Evolutionary conservation across 2,888 invertebrate genomes (phyloP).

Genomic region (Himalopsyche anomala): DNA sequence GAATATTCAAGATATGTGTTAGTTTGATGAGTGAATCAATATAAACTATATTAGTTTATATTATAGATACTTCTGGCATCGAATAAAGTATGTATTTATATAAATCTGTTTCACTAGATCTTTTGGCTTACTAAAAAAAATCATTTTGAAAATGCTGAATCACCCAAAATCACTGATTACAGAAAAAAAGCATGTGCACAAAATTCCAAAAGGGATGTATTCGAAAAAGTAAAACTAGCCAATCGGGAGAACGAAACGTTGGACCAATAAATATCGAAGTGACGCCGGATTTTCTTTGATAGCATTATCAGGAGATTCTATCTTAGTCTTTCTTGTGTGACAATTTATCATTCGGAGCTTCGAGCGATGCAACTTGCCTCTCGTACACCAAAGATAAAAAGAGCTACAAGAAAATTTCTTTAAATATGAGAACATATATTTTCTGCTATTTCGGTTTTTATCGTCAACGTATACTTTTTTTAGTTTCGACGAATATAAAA

Average conservation of each 20-base stretch:
- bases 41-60: too few species aligned
- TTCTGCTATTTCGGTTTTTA: neutral
- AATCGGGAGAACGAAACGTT: neutral
- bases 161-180: neutral
- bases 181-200: constrained; percentile 14
- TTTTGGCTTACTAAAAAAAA: neutral
- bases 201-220: neutral
- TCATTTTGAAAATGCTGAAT: neutral
- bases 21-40: too few species aligned
- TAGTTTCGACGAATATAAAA: too few species aligned
- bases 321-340: constrained; percentile 8
- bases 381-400: neutral
- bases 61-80: too few species aligned
- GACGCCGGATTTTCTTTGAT: constrained; percentile 19
- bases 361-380: constrained; percentile 3
- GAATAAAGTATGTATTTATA: too few species aligned
- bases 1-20: too few species aligned
- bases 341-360: constrained; percentile 21
- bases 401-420: neutral
- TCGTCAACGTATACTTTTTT: too few species aligned
- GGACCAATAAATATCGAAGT: constrained; percentile 34
- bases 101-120: too few species aligned
- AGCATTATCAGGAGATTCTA: constrained; percentile 16
- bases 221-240: constrained; percentile 3
- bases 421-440: neutral